A percentile compares a stretch with the other conserved stretches of the same genome.
These are phyloP conservation scores for Calameuta pallipes DNA, from an alignment of 2,888 invertebrate genomes.

Conservation along the genomic window DNA sequence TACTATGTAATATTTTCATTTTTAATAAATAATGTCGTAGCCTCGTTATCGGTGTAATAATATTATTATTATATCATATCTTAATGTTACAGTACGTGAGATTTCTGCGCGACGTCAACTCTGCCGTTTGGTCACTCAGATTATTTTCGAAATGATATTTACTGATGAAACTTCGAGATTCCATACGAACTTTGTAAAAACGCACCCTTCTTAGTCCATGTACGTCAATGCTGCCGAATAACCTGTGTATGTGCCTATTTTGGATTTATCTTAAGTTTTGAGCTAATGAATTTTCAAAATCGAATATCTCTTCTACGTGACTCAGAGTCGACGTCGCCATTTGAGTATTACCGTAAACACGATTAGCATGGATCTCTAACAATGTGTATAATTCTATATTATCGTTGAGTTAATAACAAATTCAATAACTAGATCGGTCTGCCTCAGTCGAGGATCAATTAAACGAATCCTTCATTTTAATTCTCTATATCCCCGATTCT, in stretches of 20 bases:
- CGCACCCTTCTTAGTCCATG: neutral
- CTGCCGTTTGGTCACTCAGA: neutral
- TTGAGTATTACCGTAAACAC: neutral
- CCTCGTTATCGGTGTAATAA: neutral
- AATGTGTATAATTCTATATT: slow-evolving; percentile 36
- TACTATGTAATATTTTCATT: slow-evolving; percentile 9
- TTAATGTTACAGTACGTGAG: slow-evolving; percentile 2
- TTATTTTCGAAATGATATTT: neutral
- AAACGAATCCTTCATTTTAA: neutral
- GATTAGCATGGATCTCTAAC: slow-evolving; percentile 26
- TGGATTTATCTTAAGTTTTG: neutral
- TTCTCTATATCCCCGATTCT: neutral
- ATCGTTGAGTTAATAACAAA: slow-evolving; percentile 37
- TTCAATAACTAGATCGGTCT: slow-evolving; percentile 18
- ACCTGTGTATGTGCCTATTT: neutral
- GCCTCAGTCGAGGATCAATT: neutral
- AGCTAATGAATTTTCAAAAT: neutral
- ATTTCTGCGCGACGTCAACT: slow-evolving; percentile 1
- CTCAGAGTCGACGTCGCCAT: neutral
- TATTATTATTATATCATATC: slow-evolving; percentile 3
- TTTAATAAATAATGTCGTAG: slow-evolving; percentile 7
- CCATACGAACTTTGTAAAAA: neutral
- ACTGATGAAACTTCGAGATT: neutral
- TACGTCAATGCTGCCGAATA: neutral
- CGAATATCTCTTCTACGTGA: neutral